Percentiles rank a stretch among this genome's conserved stretches.
phyloP scores from a whole-genome alignment of 1,140 invertebrate species.

The Wasmannia auropunctata region DNA sequence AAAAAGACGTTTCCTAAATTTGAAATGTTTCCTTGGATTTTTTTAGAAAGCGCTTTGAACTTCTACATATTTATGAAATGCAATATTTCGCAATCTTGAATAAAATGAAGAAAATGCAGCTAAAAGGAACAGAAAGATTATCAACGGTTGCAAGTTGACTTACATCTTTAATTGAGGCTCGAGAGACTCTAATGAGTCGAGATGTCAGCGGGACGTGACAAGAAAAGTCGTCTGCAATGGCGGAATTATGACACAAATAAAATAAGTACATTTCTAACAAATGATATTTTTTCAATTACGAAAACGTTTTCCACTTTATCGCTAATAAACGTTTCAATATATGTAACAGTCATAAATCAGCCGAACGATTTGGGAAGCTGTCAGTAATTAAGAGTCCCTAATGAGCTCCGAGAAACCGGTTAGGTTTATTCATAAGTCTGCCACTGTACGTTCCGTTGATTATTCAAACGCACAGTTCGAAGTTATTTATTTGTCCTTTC shows the following conservation, averaged over 20 bases:
- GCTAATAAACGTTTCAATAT: neutral
- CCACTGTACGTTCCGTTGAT: constrained; percentile 35
- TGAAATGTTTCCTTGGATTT: neutral
- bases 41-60: neutral
- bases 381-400: neutral
- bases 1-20: neutral
- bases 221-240: constrained; percentile 11
- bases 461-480: constrained; percentile 65
- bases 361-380: neutral
- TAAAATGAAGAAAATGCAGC: neutral
- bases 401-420: neutral
- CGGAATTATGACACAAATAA: constrained; percentile 7
- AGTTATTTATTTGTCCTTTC: constrained; percentile 47
- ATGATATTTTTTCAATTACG: constrained; percentile 4
- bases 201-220: neutral
- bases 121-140: constrained; percentile 1
- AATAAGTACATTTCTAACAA: neutral
- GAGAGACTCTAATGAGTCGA: neutral
- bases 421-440: neutral
- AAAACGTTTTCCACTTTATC: neutral
- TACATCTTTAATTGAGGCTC: constrained; percentile 3
- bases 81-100: neutral
- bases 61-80: neutral
- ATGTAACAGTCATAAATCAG: neutral
- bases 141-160: constrained; percentile 5